Conservation (phyloP, 64 coral and sea anemone genomes). For the Pocillopora verrucosa region DNA sequence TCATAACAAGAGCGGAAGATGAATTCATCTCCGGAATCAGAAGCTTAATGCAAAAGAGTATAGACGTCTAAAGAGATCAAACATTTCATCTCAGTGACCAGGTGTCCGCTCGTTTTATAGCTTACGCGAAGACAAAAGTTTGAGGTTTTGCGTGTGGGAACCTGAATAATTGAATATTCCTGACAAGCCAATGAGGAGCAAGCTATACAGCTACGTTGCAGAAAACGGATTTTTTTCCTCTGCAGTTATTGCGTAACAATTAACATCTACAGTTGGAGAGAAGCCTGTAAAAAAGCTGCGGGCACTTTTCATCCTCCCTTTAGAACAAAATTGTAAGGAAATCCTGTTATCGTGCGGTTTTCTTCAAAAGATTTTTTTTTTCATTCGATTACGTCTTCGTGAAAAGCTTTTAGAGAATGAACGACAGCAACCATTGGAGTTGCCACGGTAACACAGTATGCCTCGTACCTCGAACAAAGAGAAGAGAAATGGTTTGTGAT, state of each 20-base stretch:
- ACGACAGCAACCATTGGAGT: neutral
- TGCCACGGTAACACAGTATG: neutral
- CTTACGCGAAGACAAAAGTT: constrained; percentile 11
- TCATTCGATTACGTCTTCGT: neutral
- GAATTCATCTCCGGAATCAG: neutral
- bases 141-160: constrained; percentile 12
- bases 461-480: neutral
- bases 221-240: neutral
- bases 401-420: neutral
- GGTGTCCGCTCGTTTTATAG: constrained; percentile 20
- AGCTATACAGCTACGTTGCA: neutral
- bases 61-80: neutral
- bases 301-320: neutral
- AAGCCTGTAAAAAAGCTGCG: neutral
- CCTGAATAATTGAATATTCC: constrained; percentile 32
- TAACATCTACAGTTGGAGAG: neutral
- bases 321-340: neutral
- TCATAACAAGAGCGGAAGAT: neutral
- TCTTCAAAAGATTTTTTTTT: neutral
- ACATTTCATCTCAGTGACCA: constrained; percentile 6
- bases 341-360: neutral
- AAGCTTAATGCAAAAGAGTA: neutral
- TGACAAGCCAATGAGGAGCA: constrained; percentile 9
- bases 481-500: neutral
- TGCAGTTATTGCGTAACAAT: neutral